These are phyloP conservation scores for Psammodynastes pulverulentus DNA, from an alignment of 2,113 vertebrate species.

Conservation along the genomic window DNA sequence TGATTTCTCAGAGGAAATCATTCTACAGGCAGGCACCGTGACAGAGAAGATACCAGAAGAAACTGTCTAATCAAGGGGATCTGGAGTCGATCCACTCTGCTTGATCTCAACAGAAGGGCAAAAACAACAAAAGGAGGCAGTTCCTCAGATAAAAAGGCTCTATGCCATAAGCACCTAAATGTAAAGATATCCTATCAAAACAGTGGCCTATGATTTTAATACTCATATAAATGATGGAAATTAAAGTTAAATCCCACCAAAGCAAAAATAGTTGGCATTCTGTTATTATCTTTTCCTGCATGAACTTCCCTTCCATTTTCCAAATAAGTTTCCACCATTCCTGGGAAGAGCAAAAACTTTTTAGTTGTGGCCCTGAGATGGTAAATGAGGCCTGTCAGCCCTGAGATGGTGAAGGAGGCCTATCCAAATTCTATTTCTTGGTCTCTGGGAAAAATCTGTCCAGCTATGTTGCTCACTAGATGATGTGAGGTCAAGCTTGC, in stretches of 20 bases:
- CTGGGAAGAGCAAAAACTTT: neutral
- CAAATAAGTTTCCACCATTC: neutral
- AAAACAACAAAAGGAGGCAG: neutral
- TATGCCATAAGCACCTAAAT: neutral
- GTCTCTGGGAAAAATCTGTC: neutral
- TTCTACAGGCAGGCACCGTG: neutral
- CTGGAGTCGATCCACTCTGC: neutral
- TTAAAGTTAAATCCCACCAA: neutral
- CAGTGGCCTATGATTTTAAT: neutral
- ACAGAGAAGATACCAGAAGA: neutral
- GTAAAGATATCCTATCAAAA: neutral
- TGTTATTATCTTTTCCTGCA: neutral
- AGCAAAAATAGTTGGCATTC: neutral
- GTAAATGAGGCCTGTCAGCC: neutral
- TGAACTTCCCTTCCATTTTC: neutral
- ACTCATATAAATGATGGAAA: neutral
- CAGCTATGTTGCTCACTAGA: neutral
- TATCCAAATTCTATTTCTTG: neutral
- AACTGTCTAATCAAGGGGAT: neutral
- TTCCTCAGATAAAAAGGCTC: neutral
- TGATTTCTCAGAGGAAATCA: neutral
- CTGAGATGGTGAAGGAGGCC: neutral
- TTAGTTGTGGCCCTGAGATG: neutral
- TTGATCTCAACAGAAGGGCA: neutral
- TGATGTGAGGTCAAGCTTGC: neutral